A percentile compares a stretch with the other conserved stretches of the same genome.
These are phyloP conservation scores for Lethrus apterus DNA, from an alignment of 1,140 invertebrate genomes.

Conservation along the genomic window DNA sequence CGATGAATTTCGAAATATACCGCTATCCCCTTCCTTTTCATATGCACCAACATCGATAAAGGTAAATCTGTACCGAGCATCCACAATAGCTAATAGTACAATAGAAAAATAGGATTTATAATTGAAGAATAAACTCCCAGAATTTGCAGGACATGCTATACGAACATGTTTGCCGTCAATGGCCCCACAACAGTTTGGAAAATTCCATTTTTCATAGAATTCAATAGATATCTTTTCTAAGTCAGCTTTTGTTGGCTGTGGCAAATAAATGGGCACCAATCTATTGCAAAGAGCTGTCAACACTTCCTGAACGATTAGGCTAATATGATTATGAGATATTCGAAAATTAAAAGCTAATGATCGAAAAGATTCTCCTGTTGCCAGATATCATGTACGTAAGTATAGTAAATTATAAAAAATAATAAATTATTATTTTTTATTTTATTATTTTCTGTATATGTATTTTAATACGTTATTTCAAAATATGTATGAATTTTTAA, in stretches of 20 bases:
- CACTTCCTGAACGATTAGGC: not conserved
- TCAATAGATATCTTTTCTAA: not conserved
- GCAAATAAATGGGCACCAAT: not conserved
- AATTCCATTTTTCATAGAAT: slow-evolving; percentile 6
- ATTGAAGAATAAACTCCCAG: slow-evolving; percentile 34
- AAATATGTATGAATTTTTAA: too few relatives aligned
- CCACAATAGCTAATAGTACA: slow-evolving; percentile 37
- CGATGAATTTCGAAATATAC: slow-evolving; percentile 28
- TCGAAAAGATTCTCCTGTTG: slow-evolving; percentile 14
- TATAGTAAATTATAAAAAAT: too few relatives aligned
- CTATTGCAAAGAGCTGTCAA: not conserved
- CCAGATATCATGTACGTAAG: too few relatives aligned
- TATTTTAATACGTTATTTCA: too few relatives aligned
- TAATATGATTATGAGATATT: not conserved
- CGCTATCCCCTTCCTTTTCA: slow-evolving; percentile 37
- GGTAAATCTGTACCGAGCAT: slow-evolving; percentile 38
- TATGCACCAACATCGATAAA: slow-evolving; percentile 39
- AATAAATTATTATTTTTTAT: too few relatives aligned
- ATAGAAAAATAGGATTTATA: slow-evolving; percentile 20
- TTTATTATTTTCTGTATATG: too few relatives aligned
- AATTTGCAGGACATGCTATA: slow-evolving; percentile 29
- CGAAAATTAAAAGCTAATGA: slow-evolving; percentile 11
- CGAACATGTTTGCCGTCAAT: slow-evolving; percentile 9
- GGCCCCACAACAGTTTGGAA: slow-evolving; percentile 4
- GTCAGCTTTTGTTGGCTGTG: not conserved